Conservation (phyloP, 2,888 invertebrate genomes). For the Frankliniella intonsa region DNA sequence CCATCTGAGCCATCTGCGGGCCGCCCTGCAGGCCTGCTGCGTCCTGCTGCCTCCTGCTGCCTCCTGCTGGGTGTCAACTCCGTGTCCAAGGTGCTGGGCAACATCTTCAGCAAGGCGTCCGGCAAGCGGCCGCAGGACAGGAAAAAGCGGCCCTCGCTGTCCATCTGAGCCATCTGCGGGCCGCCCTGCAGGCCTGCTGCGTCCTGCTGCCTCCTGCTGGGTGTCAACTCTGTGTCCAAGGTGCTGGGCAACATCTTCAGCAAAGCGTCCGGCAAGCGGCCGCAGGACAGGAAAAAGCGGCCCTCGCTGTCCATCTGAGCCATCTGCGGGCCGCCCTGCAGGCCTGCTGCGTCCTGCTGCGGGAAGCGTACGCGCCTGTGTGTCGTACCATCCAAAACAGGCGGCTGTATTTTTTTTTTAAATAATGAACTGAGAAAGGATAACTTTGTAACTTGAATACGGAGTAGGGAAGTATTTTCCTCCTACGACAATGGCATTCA, state of each 20-base stretch:
- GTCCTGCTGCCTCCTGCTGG: constrained; percentile 64
- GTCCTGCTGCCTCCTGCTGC: no score
- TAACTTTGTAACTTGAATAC: not conserved
- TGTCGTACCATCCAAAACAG: no score
- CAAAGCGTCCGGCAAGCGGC: constrained; percentile 59
- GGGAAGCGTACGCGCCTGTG: no score
- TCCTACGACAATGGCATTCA: not conserved
- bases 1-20: not conserved
- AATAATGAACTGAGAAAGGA: not conserved
- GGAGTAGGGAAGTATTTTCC: not conserved
- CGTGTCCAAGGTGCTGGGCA: constrained; percentile 72
- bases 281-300: constrained; percentile 67
- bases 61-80: constrained; percentile 71
- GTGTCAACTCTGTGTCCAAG: constrained; percentile 72
- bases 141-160: constrained; percentile 71
- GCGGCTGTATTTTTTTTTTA: not conserved
- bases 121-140: constrained; percentile 57
- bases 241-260: constrained; percentile 75
- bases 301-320: constrained; percentile 67
- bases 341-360: no score
- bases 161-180: constrained; percentile 53
- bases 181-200: no score
- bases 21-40: no score
- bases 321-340: no score
- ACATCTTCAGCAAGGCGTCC: constrained; percentile 73